phyloP scores from a whole-genome alignment of 2,888 invertebrate genomes.

The Galerucella nymphaeae region DNA sequence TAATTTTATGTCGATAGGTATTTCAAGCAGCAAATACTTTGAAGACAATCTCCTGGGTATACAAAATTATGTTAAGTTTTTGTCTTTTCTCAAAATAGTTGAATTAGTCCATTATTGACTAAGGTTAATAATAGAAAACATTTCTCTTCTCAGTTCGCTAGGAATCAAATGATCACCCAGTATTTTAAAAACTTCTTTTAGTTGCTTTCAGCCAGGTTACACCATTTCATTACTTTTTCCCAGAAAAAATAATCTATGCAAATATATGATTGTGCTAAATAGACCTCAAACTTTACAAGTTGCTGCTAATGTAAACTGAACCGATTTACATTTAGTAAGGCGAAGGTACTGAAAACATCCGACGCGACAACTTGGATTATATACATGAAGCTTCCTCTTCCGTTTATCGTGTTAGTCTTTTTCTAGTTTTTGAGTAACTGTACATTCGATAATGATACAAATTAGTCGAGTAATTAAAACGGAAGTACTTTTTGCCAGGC shows the following conservation, averaged over 20 bases:
- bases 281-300: conserved; percentile 15
- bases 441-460: conserved; percentile 31
- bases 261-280: conserved; percentile 13
- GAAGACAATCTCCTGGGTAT: too few relatives aligned
- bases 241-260: background rate
- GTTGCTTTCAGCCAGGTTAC: background rate
- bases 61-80: too few relatives aligned
- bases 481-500: conserved; percentile 22
- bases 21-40: too few relatives aligned
- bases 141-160: too few relatives aligned
- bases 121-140: too few relatives aligned
- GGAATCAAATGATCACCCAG: too few relatives aligned
- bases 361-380: conserved; percentile 21
- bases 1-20: too few relatives aligned
- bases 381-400: conserved; percentile 30
- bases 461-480: conserved; percentile 32
- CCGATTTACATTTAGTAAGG: conserved; percentile 12
- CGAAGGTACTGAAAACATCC: conserved; percentile 20
- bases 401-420: conserved; percentile 19
- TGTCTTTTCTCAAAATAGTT: too few relatives aligned
- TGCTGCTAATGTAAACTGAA: conserved; percentile 14
- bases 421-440: conserved; percentile 34
- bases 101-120: too few relatives aligned
- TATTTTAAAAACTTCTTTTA: too few relatives aligned
- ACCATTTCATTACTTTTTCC: background rate